Base-by-base conservation (phyloP, 2,888 invertebrate species). In the Ornithoptera alexandrae region DNA sequence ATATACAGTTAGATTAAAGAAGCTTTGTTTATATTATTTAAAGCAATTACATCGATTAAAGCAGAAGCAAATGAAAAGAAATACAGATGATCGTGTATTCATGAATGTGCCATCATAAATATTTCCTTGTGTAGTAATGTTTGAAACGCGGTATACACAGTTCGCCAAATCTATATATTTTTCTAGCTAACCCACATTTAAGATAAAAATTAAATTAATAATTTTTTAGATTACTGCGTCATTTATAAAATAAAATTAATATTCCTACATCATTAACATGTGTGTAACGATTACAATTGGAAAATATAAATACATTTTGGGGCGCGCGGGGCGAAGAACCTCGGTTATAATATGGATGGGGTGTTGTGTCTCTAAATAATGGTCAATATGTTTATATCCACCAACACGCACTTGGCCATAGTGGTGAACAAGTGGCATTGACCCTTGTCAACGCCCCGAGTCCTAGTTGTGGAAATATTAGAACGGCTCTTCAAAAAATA, bases 101-200 rank as follows among this genome's bases (percentile, higher is more conserved):
- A 74, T 75, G 78, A 76, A 79, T 73, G 78, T 80, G 80, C 88
- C 88, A 87, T 82, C 77, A 82, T 85, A 85, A 83, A 84, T 82
- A 80, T 84, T 83, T 85, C 83, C 84, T 84, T 73, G 72, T 62
- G 58, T 64, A 30, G 46, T 77, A 76, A 46, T 79, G 83, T 84
- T 87, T 79, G 75, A 83, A 82, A 84, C 78, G 84, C 76, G 80
- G 46, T 87, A 87, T 85, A 89, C n/a, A 53, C 87, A 84, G 85
- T 86, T 86, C 86, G 88, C 87, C 85, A 88, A 91, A 89, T 77
- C 81, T 87, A 84, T 88, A 88, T 90, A 90, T 84, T 84, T 85
- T 84, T 85, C 80, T 84, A 84, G 84, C 85, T 88, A 86, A 15
- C 83, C 85, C 88, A 88, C 86, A 84, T 87, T 88, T 84, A 78